Evolutionary conservation across 2,113 vertebrate species (phyloP), one percentile per base, ranked within the genome.

Genomic region (Nycticebus coucang): DNA sequence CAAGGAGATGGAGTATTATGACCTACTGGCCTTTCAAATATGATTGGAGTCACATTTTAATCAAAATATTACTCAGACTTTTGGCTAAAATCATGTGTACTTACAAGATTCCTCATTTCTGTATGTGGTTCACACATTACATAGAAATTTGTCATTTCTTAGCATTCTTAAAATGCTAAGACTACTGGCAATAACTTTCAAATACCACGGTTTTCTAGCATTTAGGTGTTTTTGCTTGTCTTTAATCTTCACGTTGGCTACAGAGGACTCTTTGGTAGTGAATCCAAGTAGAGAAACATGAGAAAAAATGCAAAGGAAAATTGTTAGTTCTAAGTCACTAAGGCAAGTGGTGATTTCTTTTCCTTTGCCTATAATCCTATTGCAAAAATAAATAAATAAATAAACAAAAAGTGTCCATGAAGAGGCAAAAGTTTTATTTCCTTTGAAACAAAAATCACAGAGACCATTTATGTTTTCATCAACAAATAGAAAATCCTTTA

Each of bases 151-250:
- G 24, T 37, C 50, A 18, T 89, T 91, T 94, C 68, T 92, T 89
- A 82, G 33, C 28, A 72, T 91, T 77, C 30, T 96, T 96, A 92
- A 95, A 94, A 89, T 72, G 71, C 35, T 66, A 80, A 81, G 33
- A 45, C 5, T 60, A 59, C 18, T 37, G 26, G 21, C 82, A 71
- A 59, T 84, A 95, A 45, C 1, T 81, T 94, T 94, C 37, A 89
- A 82, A 84, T 83, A 78, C 10, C n/a, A 64, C 41, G 33, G 9
- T 94, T 71, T 88, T 37, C n/a, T 68, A 71, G 77, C 0, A 68
- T 62, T 92, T 92, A n/a, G 35, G 14, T 55, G 7, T 91, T 86
- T 87, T 53, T 12, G 26, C 5, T 66, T 66, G 64, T 91, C 28
- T 93, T 92, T 68, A 75, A 60, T 35, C 18, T 7, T 92, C 24